Evolutionary conservation across 2,113 vertebrate species (phyloP).

Genomic region (Syngnathus scovelli): DNA sequence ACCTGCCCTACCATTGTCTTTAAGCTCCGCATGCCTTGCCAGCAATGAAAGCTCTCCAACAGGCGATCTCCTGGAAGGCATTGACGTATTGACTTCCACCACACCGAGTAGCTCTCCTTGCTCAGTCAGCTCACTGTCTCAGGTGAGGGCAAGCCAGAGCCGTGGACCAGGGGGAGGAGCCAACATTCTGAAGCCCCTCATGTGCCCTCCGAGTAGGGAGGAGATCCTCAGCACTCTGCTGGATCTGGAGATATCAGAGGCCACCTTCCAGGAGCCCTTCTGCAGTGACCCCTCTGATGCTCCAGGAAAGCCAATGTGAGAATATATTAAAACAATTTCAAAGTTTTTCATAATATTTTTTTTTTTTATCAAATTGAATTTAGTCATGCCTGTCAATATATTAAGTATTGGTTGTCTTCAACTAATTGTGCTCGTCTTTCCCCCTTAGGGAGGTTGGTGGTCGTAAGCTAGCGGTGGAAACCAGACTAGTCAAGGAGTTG

Average conservation of each 20-base stretch:
- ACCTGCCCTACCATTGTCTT: slow-evolving; percentile 70
- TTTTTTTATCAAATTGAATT: too few relatives aligned
- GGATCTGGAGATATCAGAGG: slow-evolving; percentile 89
- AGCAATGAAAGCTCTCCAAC: slow-evolving; percentile 81
- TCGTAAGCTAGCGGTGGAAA: slow-evolving; percentile 81
- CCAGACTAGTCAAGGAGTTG: slow-evolving; percentile 82
- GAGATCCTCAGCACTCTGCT: slow-evolving; percentile 88
- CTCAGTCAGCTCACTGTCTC: slow-evolving; percentile 87
- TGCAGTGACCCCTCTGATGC: slow-evolving; percentile 94
- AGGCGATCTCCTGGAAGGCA: slow-evolving; percentile 79
- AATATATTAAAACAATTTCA: neutral
- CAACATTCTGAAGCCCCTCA: slow-evolving; percentile 90
- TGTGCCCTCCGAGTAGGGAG: slow-evolving; percentile 94
- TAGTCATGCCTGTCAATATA: neutral
- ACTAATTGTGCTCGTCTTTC: slow-evolving; percentile 5
- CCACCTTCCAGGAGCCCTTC: slow-evolving; percentile 91
- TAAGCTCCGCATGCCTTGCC: slow-evolving; percentile 78
- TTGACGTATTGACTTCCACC: slow-evolving; percentile 79
- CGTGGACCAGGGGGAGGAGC: slow-evolving; percentile 73
- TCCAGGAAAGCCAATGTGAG: slow-evolving; percentile 89
- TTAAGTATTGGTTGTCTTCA: slow-evolving; percentile 4
- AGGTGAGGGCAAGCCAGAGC: slow-evolving; percentile 79
- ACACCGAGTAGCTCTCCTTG: slow-evolving; percentile 91
- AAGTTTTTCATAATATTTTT: too few relatives aligned
- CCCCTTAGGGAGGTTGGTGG: slow-evolving; percentile 86